Evolutionary conservation across 2,797 vertebrate genomes (phyloP).

Genomic region (Poecilia picta): DNA sequence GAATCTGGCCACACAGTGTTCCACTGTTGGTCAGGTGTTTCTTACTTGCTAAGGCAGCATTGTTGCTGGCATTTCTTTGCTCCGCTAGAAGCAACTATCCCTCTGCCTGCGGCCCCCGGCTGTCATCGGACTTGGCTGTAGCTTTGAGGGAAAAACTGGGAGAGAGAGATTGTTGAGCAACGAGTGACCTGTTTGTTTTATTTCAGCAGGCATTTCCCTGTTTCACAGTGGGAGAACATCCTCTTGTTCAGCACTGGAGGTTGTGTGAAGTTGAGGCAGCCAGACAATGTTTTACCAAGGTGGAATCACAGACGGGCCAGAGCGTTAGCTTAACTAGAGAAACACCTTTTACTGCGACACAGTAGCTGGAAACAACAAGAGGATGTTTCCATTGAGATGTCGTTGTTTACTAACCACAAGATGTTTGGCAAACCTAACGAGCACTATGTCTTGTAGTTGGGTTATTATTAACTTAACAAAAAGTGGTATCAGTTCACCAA

Average conservation of each 20-base stretch:
- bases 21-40: slow-evolving; percentile 8
- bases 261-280: slow-evolving; percentile 39
- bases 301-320: slow-evolving; percentile 31
- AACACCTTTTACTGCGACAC: slow-evolving; percentile 15
- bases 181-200: slow-evolving; percentile 63
- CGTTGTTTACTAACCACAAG: slow-evolving; percentile 32
- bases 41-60: neutral
- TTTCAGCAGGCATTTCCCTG: slow-evolving; percentile 57
- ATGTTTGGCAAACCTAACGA: slow-evolving; percentile 15
- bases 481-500: slow-evolving; percentile 23
- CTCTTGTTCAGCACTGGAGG: slow-evolving; percentile 27
- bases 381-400: slow-evolving; percentile 28
- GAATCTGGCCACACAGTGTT: neutral
- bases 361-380: slow-evolving; percentile 9
- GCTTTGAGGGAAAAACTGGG: slow-evolving; percentile 22
- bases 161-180: slow-evolving; percentile 37
- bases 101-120: slow-evolving; percentile 17
- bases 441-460: neutral
- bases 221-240: slow-evolving; percentile 49
- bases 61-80: slow-evolving; percentile 19
- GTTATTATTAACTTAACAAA: neutral
- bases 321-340: slow-evolving; percentile 34
- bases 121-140: slow-evolving; percentile 23
- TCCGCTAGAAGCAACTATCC: slow-evolving; percentile 21
- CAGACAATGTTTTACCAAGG: slow-evolving; percentile 35